Evolutionary conservation across 2,888 invertebrate genomes (phyloP).

Genomic region (Plemyria rubiginata): DNA sequence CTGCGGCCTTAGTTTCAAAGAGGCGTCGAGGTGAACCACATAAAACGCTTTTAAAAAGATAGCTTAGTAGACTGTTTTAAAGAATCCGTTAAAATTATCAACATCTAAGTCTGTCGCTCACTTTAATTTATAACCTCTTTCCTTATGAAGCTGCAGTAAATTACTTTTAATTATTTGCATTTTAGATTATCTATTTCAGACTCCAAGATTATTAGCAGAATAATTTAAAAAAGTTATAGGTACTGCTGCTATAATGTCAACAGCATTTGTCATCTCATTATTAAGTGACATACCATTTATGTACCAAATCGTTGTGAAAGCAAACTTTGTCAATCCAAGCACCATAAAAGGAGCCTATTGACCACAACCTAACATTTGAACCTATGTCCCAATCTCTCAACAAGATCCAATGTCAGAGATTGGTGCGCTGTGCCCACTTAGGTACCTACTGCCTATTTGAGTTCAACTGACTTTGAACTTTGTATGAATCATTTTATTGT

Average conservation of each 20-base stretch:
- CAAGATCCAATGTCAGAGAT: conserved; percentile 39
- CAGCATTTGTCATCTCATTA: not conserved
- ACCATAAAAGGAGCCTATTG: conserved; percentile 29
- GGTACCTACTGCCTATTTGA: conserved; percentile 24
- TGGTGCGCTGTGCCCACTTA: conserved; percentile 27
- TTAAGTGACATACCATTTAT: not conserved
- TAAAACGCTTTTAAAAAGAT: conserved; percentile 13
- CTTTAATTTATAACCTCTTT: not conserved
- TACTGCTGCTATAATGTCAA: not conserved
- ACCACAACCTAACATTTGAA: conserved; percentile 29
- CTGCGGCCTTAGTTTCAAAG: conserved; percentile 45
- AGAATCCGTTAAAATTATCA: not conserved
- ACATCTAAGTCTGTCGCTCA: not conserved
- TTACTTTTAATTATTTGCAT: not conserved
- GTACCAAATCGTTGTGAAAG: conserved; percentile 23
- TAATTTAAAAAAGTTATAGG: not conserved
- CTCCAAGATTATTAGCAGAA: too few species aligned
- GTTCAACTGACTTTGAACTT: conserved; percentile 39
- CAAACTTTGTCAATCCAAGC: conserved; percentile 13
- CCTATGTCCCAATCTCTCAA: conserved; percentile 35
- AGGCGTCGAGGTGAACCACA: conserved; percentile 30
- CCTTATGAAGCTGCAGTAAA: not conserved
- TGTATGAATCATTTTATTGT: conserved; percentile 35
- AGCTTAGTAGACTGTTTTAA: not conserved
- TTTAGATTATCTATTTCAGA: too few species aligned